Base-by-base conservation (phyloP, 2,113 vertebrate genomes). In the Pteropus alecto region DNA sequence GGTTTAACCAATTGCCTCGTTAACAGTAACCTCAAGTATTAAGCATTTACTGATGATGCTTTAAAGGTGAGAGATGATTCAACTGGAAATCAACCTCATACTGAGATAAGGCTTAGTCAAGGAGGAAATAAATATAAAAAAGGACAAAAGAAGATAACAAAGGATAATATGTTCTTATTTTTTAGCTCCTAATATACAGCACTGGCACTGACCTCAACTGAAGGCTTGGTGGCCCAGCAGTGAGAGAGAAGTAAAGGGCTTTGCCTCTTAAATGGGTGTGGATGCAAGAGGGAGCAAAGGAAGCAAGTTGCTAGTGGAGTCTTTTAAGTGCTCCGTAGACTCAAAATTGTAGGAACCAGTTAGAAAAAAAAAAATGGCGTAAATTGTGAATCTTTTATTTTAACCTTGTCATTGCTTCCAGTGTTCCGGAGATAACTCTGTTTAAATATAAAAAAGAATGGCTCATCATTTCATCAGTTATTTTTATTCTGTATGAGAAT, bases 331-430 rank as follows among this genome's bases (percentile, higher is more conserved):
- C 82, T n/a, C 48, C 28, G 7, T 16, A 88, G 76, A 93, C 5
- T 28, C n/a, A 46, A 94, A 93, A 82, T 19, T 51, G 41, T 38
- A 93, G 58, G 16, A 58, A 63, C 35, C 9, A 76, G 16, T 58
- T 60, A 56, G 21, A 21, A 54, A 71, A 60, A 54, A 71, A 60
- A 56, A 79, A 67, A 46, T 46, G 26, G 13, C 51, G 58, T 43
- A 35, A 79, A 78, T 63, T 91, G 46, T 73, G 82, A 73, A 94
- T 26, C 38, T 87, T 90, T 96, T 96, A 87, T 71, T 94, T 78
- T 92, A 94, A 90, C 79, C 70, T 76, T 95, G n/a, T 84, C n/a
- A 85, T 71, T 95, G 71, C 77, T 97, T 84, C 76, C 86, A 88
- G 26, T 81, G 56, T 95, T 93, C 73, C 26, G 85, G 30, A 74